A percentile compares a stretch with the other conserved stretches of the same genome.
These are phyloP conservation scores for Antechinus stuartii DNA, from an alignment of 2,113 vertebrate genomes.

Conservation along the genomic window DNA sequence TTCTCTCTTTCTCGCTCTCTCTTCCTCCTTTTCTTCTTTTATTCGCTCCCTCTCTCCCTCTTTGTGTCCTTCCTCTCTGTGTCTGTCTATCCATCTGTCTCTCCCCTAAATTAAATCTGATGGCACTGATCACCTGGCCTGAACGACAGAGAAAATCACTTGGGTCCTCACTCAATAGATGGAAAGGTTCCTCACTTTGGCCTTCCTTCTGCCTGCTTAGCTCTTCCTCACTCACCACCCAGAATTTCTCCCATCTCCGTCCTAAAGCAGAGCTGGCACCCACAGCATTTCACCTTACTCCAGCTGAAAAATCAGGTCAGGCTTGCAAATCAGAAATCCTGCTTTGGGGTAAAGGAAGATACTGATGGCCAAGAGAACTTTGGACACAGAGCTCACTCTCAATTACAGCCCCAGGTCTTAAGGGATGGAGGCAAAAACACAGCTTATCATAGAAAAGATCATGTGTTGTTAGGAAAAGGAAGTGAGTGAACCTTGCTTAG, in stretches of 20 bases:
- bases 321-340: not conserved
- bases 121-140: not conserved
- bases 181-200: not conserved
- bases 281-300: not conserved
- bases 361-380: not conserved
- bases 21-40: not conserved
- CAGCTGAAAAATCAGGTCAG: not conserved
- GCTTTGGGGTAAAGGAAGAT: not conserved
- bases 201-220: not conserved
- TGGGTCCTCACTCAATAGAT: not conserved
- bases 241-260: not conserved
- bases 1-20: too few species aligned
- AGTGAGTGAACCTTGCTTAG: not conserved
- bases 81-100: not conserved
- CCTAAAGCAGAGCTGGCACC: not conserved
- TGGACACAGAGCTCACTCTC: not conserved
- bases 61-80: not conserved
- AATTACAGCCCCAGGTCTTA: not conserved
- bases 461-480: not conserved
- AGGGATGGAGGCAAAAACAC: not conserved
- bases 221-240: not conserved
- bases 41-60: not conserved
- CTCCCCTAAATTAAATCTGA: not conserved
- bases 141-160: not conserved
- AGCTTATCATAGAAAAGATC: not conserved